Base-by-base conservation (phyloP, 2,113 vertebrate genomes). In the Cacatua alba region DNA sequence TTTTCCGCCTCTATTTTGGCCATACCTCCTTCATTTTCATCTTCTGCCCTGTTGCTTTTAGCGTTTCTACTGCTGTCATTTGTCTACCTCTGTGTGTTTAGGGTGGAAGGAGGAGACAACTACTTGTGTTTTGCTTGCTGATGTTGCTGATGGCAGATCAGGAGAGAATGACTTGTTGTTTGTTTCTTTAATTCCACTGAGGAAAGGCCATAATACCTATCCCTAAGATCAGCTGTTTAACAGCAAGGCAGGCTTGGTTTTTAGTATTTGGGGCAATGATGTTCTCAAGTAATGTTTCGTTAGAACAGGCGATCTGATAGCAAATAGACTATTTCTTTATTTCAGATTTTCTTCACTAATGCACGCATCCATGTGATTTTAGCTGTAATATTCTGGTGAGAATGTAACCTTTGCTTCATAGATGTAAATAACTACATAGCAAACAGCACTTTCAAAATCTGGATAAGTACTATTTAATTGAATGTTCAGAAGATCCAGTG, bases 351-450 rank as follows among this genome's bases (percentile, higher is more conserved):
- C 25, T 59, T 63, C 11, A 11, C 13, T 65, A 7, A 6, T 5
- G 3, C 6, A 0, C 5, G 0, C 24, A 17, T 74, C 44, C 5
- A 0, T 29, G 33, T 86, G 59, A 33, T 76, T 6, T 57, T 55
- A 70, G 46, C 24, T 74, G 16, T 62, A 1, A 12, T 33, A 0
- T 4, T 69, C 29, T 62, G 24, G 33, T 48, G 23, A 74, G 68
- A 70, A 29, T 23, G 69, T 64, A 57, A 35, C 28, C 57, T 86
- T n/a, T 62, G 35, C 26, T 68, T 15, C 18, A 4, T 7, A 79
- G 64, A 7, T 20, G 57, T 29, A 8, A 60, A 4, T 59, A 51
- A 4, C 35, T 55, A 3, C 12, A 4, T 6, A 60, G 62, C 55
- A 37, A 75, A 26, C 7, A 10, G 5, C 6, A 4, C 43, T 83